A percentile compares a stretch with the other conserved stretches of the same genome.
Conservation (phyloP, 2,888 invertebrate genomes). For the Tachina lurida region DNA sequence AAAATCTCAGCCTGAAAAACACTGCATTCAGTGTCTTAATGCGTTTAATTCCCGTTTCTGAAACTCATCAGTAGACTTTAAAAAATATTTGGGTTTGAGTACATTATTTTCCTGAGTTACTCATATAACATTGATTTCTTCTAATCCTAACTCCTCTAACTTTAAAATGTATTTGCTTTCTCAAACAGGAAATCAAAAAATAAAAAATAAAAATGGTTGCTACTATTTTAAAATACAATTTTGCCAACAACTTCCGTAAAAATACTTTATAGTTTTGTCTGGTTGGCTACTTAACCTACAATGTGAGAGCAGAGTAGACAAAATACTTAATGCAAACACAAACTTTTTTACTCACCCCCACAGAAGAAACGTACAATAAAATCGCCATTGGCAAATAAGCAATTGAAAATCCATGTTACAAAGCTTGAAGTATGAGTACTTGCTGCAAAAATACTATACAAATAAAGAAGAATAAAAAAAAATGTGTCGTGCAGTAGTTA, state of each 20-base stretch:
- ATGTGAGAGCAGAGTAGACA: conserved; percentile 23
- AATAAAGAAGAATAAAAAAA: not conserved
- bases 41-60: no score
- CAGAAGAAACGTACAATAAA: conserved; percentile 9
- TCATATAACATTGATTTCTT: no score
- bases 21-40: no score
- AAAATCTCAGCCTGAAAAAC: no score
- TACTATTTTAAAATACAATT: conserved; percentile 49
- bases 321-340: not conserved
- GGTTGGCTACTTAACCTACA: conserved; percentile 66
- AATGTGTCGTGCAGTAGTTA: conserved; percentile 37
- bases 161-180: not conserved
- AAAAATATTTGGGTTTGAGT: no score
- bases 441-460: not conserved
- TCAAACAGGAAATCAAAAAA: not conserved
- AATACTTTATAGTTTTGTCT: conserved; percentile 61
- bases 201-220: not conserved
- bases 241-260: conserved; percentile 59
- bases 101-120: no score
- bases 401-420: conserved; percentile 43
- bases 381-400: conserved; percentile 54
- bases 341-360: not conserved
- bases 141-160: not conserved
- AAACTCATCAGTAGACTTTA: no score
- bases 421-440: conserved; percentile 32